Conservation (phyloP, 2,888 invertebrate species). For the Caenorhabditis sp. region DNA sequence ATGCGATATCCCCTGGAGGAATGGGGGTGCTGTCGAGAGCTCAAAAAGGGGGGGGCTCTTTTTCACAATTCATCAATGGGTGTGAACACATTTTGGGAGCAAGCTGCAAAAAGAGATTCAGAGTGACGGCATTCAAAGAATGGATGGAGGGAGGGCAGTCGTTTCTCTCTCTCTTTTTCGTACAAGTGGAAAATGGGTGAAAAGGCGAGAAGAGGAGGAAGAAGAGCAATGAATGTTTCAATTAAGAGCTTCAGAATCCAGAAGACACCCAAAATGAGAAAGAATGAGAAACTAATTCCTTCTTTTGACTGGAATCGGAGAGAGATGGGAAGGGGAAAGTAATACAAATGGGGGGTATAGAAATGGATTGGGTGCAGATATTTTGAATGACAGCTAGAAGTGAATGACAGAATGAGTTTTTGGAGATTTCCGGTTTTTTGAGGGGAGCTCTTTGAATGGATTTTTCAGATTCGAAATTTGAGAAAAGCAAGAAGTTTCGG, state of each 20-base stretch:
- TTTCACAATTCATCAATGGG: conserved; percentile 31
- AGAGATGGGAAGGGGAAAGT: conserved; percentile 8
- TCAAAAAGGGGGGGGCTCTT: neutral
- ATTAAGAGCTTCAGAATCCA: conserved; percentile 32
- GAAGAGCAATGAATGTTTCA: conserved; percentile 61
- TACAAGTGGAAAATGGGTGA: conserved; percentile 40
- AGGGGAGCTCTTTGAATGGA: neutral
- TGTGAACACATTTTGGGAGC: conserved; percentile 11
- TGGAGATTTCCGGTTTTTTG: neutral
- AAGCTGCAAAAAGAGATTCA: conserved; percentile 7
- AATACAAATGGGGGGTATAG: no score
- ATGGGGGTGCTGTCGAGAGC: neutral
- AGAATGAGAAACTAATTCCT: conserved; percentile 24
- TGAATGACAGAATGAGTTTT: conserved; percentile 1
- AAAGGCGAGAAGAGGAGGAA: conserved; percentile 15
- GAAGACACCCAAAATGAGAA: conserved; percentile 5
- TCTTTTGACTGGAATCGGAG: conserved; percentile 8
- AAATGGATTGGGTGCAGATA: conserved; percentile 10
- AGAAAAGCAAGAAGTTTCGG: neutral
- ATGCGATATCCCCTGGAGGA: conserved; percentile 37
- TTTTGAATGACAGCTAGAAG: conserved; percentile 9
- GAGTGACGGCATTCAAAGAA: conserved; percentile 9
- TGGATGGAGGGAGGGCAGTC: neutral
- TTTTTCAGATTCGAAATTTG: neutral
- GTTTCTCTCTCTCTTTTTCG: conserved; percentile 30